phyloP scores from a whole-genome alignment of 1,140 invertebrate genomes.

The Stratiolaelaps scimitus region DNA sequence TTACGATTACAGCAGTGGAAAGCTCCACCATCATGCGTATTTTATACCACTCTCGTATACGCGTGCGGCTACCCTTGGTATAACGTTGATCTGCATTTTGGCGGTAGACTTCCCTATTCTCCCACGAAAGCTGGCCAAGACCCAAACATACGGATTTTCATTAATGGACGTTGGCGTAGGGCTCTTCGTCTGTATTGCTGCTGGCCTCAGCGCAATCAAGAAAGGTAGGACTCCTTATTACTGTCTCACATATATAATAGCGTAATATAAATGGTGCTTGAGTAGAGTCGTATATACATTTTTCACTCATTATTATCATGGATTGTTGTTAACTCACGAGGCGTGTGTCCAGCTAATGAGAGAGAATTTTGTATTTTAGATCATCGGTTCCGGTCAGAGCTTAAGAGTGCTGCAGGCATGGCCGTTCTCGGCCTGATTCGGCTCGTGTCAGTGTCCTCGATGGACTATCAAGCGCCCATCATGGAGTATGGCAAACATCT shows the following conservation, averaged over 20 bases:
- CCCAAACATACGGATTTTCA: constrained; percentile 68
- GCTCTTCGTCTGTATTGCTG: constrained; percentile 72
- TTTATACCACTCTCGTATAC: constrained; percentile 19
- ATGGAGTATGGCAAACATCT: constrained; percentile 88
- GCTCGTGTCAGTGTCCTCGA: constrained; percentile 42
- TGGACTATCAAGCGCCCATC: constrained; percentile 68
- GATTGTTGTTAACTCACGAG: no score
- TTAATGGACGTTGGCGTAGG: constrained; percentile 92
- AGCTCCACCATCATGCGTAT: constrained; percentile 21
- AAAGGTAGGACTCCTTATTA: not conserved
- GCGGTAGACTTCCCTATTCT: constrained; percentile 83
- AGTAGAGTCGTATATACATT: no score
- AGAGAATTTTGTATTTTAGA: not conserved
- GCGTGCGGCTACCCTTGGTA: not conserved
- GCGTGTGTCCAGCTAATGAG: not conserved
- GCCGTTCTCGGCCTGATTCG: constrained; percentile 54
- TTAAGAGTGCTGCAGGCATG: constrained; percentile 13
- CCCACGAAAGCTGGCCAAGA: constrained; percentile 70
- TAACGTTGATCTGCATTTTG: constrained; percentile 65
- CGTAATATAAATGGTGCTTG: no score
- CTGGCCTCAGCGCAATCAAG: constrained; percentile 36
- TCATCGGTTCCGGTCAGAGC: constrained; percentile 17
- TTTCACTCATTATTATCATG: no score
- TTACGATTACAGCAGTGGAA: constrained; percentile 7
- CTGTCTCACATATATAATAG: no score